A percentile compares a stretch with the other conserved stretches of the same genome.
These are phyloP conservation scores for Plecotus auritus DNA, from an alignment of 2,113 vertebrate species.

Conservation along the genomic window DNA sequence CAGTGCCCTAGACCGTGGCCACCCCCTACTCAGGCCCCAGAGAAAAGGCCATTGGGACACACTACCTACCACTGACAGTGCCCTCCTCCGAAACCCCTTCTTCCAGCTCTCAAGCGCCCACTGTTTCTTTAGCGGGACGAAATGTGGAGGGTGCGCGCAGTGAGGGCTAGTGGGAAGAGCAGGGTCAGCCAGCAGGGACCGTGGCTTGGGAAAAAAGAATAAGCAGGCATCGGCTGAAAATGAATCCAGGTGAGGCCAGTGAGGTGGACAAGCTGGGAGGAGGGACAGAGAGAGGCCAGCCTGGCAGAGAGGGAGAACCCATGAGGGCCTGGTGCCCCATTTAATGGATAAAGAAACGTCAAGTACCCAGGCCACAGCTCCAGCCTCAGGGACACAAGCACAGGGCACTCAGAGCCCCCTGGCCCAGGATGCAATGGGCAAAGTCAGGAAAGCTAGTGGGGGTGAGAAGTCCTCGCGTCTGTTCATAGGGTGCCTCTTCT, in stretches of 20 bases:
- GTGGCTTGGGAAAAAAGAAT: not conserved
- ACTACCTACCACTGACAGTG: rapidly evolving
- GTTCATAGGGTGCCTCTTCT: not conserved
- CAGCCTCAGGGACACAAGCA: not conserved
- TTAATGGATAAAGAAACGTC: not conserved
- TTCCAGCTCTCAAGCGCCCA: not conserved
- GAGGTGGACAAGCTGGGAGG: not conserved
- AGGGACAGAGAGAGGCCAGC: not conserved
- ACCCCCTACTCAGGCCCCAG: not conserved
- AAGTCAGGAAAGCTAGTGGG: not conserved
- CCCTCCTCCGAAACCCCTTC: not conserved
- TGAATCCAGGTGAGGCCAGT: not conserved
- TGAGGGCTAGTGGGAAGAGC: not conserved
- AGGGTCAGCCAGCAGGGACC: not conserved
- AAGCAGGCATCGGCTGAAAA: not conserved
- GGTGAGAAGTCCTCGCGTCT: not conserved
- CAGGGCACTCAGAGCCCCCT: not conserved
- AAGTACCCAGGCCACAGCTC: not conserved
- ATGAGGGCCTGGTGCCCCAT: not conserved
- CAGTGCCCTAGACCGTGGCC: not conserved
- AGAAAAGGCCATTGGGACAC: not conserved
- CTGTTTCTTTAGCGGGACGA: not conserved
- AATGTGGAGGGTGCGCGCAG: not conserved
- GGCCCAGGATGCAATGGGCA: not conserved
- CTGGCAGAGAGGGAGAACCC: not conserved